Conservation (phyloP, 1,140 invertebrate genomes). For the Drosophila oshimai region DNA sequence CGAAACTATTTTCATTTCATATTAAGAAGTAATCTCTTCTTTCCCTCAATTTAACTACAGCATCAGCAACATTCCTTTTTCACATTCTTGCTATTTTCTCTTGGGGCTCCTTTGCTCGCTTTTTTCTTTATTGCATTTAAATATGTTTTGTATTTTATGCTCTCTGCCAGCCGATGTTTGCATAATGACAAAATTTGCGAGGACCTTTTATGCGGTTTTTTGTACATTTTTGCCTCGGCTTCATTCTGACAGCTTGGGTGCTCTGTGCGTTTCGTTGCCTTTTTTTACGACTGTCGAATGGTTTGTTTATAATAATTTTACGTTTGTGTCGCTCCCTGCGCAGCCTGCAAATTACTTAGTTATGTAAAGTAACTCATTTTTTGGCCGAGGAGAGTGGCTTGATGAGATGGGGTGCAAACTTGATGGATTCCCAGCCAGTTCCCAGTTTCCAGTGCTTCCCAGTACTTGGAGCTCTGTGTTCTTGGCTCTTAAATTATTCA, state of each 20-base stretch:
- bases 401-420: conserved; percentile 42
- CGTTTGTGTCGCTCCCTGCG: conserved; percentile 50
- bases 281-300: conserved; percentile 51
- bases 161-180: conserved; percentile 40
- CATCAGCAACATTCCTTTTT: neutral
- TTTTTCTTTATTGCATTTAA: conserved; percentile 56
- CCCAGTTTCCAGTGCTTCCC: neutral
- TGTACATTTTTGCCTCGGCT: neutral
- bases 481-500: conserved; percentile 49
- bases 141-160: conserved; percentile 51
- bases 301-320: conserved; percentile 62
- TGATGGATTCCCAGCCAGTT: conserved; percentile 11
- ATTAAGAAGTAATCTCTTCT: neutral
- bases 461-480: conserved; percentile 2
- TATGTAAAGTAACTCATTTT: conserved; percentile 61
- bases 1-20: too few relatives aligned
- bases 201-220: conserved; percentile 43
- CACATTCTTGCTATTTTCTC: neutral
- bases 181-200: conserved; percentile 53
- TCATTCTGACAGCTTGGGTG: neutral
- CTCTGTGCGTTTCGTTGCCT: neutral
- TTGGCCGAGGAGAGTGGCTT: conserved; percentile 34
- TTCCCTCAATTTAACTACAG: neutral
- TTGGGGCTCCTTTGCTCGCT: neutral
- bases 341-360: conserved; percentile 54